Conservation (phyloP, 2,113 vertebrate genomes). For the Zapornia atra region DNA sequence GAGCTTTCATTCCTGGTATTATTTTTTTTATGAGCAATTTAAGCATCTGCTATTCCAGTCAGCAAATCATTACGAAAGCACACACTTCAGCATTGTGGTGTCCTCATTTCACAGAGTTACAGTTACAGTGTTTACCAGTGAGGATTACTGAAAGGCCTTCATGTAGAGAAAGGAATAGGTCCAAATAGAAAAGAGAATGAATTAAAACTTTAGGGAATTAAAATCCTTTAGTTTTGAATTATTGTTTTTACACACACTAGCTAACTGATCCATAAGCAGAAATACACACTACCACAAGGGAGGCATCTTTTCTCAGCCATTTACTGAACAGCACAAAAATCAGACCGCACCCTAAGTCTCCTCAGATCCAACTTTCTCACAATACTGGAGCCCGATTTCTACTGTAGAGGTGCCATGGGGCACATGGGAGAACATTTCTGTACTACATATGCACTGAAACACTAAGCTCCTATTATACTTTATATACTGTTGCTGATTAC, state of each 20-base stretch:
- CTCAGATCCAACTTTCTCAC: neutral
- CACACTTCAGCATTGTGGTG: neutral
- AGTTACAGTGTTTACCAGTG: neutral
- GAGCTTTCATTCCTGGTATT: constrained; percentile 1
- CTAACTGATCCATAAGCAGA: neutral
- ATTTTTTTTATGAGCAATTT: constrained; percentile 16
- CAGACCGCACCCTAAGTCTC: neutral
- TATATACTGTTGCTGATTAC: neutral
- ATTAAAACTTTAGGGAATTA: neutral
- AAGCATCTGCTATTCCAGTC: neutral
- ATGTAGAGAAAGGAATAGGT: neutral
- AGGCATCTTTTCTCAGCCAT: neutral
- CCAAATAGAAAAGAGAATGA: neutral
- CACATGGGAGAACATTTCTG: neutral
- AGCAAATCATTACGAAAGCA: neutral
- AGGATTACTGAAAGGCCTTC: neutral
- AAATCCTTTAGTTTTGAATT: neutral
- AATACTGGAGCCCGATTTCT: neutral
- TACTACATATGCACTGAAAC: neutral
- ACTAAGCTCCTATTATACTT: neutral
- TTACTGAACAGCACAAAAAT: neutral
- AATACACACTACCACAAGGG: neutral
- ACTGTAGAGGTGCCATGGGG: neutral
- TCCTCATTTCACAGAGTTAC: neutral
- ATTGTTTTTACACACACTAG: neutral